These are phyloP conservation scores for Iguana delicatissima DNA, from an alignment of 2,797 vertebrate species.

Conservation along the genomic window DNA sequence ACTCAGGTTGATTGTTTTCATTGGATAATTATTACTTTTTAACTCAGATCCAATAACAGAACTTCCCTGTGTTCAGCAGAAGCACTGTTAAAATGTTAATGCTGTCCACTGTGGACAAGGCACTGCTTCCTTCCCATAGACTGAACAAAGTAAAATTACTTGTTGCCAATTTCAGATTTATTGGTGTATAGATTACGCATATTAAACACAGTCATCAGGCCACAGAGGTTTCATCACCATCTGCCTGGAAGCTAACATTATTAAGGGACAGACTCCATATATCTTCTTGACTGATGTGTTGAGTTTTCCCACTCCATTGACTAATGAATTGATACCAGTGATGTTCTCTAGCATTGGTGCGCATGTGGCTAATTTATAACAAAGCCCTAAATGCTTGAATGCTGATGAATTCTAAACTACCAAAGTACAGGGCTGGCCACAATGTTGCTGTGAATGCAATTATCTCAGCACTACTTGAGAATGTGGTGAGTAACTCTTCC, in stretches of 20 bases:
- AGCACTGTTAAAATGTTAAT: constrained; percentile 52
- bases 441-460: constrained; percentile 1
- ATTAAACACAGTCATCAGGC: constrained; percentile 69
- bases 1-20: constrained; percentile 32
- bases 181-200: constrained; percentile 65
- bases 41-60: constrained; percentile 46
- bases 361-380: constrained; percentile 62
- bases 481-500: not conserved
- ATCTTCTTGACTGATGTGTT: constrained; percentile 67
- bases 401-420: constrained; percentile 57
- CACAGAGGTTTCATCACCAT: constrained; percentile 65
- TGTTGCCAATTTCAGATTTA: constrained; percentile 69
- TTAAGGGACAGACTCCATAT: constrained; percentile 71
- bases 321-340: constrained; percentile 69
- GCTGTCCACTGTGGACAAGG: constrained; percentile 29
- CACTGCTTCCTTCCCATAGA: constrained; percentile 47
- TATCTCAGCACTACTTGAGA: not conserved
- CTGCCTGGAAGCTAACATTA: constrained; percentile 71
- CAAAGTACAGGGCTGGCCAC: constrained; percentile 45
- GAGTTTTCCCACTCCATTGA: constrained; percentile 64
- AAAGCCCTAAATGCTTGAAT: constrained; percentile 33
- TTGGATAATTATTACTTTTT: constrained; percentile 54
- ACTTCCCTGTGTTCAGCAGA: constrained; percentile 16
- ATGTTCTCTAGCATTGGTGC: constrained; percentile 44
- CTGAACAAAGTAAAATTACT: constrained; percentile 46